These are phyloP conservation scores for Rotaria sp. DNA, from an alignment of 2,888 invertebrate genomes.

Conservation along the genomic window DNA sequence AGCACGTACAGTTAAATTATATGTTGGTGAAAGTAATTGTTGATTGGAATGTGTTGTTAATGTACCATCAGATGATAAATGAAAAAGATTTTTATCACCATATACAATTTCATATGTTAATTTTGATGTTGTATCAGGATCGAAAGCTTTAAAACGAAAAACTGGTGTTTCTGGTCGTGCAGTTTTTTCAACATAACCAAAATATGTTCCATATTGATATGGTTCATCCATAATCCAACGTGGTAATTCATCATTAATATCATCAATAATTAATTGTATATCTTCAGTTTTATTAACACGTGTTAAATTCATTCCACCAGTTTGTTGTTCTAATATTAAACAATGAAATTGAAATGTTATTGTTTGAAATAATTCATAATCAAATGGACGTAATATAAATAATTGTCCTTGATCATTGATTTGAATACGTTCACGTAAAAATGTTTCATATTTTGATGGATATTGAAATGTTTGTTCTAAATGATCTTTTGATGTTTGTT, in stretches of 20 bases:
- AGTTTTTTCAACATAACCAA: constrained; percentile 10
- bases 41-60: constrained; percentile 23
- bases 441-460: not conserved
- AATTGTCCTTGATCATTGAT: not conserved
- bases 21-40: not conserved
- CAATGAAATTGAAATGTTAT: constrained; percentile 23
- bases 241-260: constrained; percentile 39
- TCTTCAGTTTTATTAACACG: constrained; percentile 28
- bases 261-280: not conserved
- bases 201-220: constrained; percentile 25
- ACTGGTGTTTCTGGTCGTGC: constrained; percentile 1
- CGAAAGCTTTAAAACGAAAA: constrained; percentile 10
- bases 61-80: constrained; percentile 15
- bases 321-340: constrained; percentile 15
- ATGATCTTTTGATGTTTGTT: constrained; percentile 17
- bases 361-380: constrained; percentile 16
- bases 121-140: not conserved
- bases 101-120: constrained; percentile 20
- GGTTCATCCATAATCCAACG: constrained; percentile 40
- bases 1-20: not conserved
- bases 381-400: not conserved
- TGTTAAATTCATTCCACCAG: not conserved
- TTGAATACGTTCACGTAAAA: not conserved
- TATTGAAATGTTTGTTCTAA: constrained; percentile 2
- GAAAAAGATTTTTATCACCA: not conserved